Base-by-base conservation (phyloP, 2,888 invertebrate genomes). In the Andrena marginata region DNA sequence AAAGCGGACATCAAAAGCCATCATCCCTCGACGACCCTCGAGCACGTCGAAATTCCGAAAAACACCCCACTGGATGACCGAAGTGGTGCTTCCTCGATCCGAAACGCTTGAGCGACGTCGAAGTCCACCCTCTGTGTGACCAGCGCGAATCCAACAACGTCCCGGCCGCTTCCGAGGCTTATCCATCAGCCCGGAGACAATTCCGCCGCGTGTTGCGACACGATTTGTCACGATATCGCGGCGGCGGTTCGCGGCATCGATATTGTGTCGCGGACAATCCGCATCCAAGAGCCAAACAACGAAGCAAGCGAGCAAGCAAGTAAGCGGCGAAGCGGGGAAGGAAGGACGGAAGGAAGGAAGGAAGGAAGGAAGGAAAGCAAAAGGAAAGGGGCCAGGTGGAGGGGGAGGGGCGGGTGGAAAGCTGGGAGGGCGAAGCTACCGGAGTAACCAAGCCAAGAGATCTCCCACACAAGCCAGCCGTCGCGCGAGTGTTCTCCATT, bases 401-500 rank as follows among this genome's bases (percentile, higher is more conserved):
- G 42, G 42, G 42, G 62, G 42, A 16, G 42, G 62, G 70, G 49
- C 20, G 35, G 56, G 49, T 23, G 63, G 33, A 16, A 33, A 10
- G 68, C 33, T 35, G 31, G n/a, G n/a, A 13, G 20, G 49, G 63
- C 51, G 69, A 79, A 64, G 73, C 65, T 48, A 35, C 64, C 59
- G 63, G 5, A 81, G 78, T 69, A 78, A 78, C 68, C 80, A 74
- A 81, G 70, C 56, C 81, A 42, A 68, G 74, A 74, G 77, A 70
- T 77, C 73, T 49, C 67, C 23, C 78, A 7, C 65, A 73, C 35
- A 82, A 73, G 73, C 60, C 65, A 77, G 69, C 69, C 73, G 68
- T 77, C 73, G 82, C 63, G 72, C 76, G 80, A 80, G 68, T 77
- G 77, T 77, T 86, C 86, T 87, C 87, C 77, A 85, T 86, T 87